A percentile compares a stretch with the other conserved stretches of the same genome.
These are phyloP conservation scores for Ramphastos sulfuratus DNA, from an alignment of 2,113 vertebrate species.

Conservation along the genomic window DNA sequence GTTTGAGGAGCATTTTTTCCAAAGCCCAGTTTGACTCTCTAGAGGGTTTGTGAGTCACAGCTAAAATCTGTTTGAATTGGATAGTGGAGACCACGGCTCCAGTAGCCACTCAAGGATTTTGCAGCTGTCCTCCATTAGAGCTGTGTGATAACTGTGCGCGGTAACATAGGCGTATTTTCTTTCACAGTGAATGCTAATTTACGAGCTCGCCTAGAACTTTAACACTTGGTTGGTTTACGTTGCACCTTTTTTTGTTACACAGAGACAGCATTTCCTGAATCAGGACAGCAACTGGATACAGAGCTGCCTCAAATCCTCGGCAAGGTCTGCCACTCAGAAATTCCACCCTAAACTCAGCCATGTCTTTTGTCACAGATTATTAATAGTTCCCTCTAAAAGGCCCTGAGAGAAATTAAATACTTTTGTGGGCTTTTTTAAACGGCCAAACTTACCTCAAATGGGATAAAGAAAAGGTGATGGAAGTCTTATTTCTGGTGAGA, in stretches of 20 bases:
- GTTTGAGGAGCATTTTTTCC: neutral
- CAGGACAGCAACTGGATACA: neutral
- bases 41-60: neutral
- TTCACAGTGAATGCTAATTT: conserved; percentile 55
- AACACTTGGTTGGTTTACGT: neutral
- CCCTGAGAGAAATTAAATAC: neutral
- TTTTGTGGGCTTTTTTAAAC: neutral
- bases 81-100: neutral
- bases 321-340: conserved; percentile 16
- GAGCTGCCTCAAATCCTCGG: conserved; percentile 11
- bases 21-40: neutral
- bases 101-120: conserved; percentile 35
- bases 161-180: conserved; percentile 6
- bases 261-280: conserved; percentile 3
- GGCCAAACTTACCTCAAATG: neutral
- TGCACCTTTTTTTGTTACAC: conserved; percentile 46
- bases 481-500: neutral
- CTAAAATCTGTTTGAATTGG: neutral
- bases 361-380: conserved; percentile 23
- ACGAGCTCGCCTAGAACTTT: conserved; percentile 24
- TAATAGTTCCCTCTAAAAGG: neutral
- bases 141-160: neutral
- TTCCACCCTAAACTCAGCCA: neutral
- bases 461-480: neutral
- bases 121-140: conserved; percentile 57